These are phyloP conservation scores for Sabellastarte sp. DNA, from an alignment of 2,888 invertebrate genomes.

Conservation along the genomic window DNA sequence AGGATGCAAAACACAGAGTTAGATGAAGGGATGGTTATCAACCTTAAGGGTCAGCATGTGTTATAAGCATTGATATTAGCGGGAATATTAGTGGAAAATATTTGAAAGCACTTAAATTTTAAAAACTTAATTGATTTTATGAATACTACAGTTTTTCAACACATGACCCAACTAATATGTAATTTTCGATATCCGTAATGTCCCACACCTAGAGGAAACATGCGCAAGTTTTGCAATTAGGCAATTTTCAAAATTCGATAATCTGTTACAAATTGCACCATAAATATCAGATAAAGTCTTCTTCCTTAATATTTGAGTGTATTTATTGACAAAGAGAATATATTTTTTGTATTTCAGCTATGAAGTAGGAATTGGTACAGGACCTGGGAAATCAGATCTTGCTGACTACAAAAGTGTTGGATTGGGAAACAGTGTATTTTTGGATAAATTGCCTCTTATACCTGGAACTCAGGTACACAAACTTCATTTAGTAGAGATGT, in stretches of 20 bases:
- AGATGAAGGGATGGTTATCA: not conserved
- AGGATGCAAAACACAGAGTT: not conserved
- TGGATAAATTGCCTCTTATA: slow-evolving; percentile 6
- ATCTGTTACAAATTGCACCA: too few species aligned
- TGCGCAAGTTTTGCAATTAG: too few species aligned
- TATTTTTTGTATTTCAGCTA: not conserved
- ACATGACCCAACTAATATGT: too few species aligned
- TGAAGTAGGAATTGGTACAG: not conserved
- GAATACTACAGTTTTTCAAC: not conserved
- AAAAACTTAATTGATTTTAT: too few species aligned
- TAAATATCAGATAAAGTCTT: not conserved
- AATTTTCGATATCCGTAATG: too few species aligned
- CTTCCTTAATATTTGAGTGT: not conserved
- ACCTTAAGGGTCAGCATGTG: not conserved
- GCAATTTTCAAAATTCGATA: too few species aligned
- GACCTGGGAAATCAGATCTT: slow-evolving; percentile 4
- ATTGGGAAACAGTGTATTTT: not conserved
- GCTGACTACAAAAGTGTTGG: slow-evolving; percentile 15
- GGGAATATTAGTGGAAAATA: too few species aligned
- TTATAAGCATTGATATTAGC: too few species aligned
- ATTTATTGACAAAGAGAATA: not conserved
- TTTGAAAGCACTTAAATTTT: too few species aligned
- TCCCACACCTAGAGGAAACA: too few species aligned
- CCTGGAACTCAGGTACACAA: slow-evolving; percentile 8
- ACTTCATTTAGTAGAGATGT: too few species aligned